Evolutionary conservation across 1,140 invertebrate species (phyloP).

Genomic region (Planococcus citri): DNA sequence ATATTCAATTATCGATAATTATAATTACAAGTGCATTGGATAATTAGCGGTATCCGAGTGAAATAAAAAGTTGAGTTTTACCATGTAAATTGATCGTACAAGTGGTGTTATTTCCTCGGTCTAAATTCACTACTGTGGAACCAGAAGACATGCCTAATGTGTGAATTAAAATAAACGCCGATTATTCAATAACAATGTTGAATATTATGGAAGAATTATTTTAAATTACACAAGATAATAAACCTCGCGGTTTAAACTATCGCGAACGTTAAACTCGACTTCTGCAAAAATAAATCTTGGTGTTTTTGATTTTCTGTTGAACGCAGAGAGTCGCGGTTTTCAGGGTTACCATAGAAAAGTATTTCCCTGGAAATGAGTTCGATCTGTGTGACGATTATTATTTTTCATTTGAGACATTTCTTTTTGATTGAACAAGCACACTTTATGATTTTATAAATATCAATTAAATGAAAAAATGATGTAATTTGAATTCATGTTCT

Average conservation of each 20-base stretch:
- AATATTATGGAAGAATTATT: neutral
- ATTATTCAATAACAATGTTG: neutral
- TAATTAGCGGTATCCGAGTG: neutral
- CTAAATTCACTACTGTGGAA: slow-evolving; percentile 82
- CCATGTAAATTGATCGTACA: slow-evolving; percentile 88
- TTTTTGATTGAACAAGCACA: too few relatives aligned
- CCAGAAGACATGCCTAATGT: slow-evolving; percentile 54
- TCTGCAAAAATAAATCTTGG: neutral
- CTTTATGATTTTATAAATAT: too few relatives aligned
- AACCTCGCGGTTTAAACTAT: neutral
- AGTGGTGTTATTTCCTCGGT: slow-evolving; percentile 88
- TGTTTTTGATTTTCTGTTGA: neutral
- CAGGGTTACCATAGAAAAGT: neutral
- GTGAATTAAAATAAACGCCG: neutral
- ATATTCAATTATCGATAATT: neutral
- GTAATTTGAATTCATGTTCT: too few relatives aligned
- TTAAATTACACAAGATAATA: neutral
- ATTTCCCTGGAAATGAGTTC: too few relatives aligned
- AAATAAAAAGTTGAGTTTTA: slow-evolving; percentile 36
- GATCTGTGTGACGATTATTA: too few relatives aligned
- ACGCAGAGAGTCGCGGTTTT: neutral
- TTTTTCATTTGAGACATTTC: too few relatives aligned
- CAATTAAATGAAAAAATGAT: too few relatives aligned
- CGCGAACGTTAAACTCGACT: neutral
- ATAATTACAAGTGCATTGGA: neutral